A percentile compares a stretch with the other conserved stretches of the same genome.
phyloP scores from a whole-genome alignment of 2,113 vertebrate species.

The Lamprologus callipterus region DNA sequence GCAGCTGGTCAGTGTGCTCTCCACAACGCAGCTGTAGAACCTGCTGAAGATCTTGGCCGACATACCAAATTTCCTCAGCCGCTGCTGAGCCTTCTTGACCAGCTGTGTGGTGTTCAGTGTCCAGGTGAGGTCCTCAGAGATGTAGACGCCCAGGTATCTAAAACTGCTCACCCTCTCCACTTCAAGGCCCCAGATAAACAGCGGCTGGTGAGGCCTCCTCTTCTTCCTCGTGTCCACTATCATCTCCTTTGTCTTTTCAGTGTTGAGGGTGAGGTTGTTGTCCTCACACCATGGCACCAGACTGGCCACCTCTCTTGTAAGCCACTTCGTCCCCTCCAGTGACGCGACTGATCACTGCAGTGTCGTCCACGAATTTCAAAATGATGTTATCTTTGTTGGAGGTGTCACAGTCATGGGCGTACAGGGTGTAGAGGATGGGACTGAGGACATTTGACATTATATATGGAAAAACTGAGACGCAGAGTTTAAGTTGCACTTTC shows the following conservation, averaged over 20 bases:
- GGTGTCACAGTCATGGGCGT: background rate
- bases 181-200: background rate
- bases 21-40: background rate
- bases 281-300: background rate
- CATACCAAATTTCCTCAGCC: background rate
- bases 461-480: background rate
- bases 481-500: background rate
- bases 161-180: background rate
- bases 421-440: background rate
- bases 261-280: background rate
- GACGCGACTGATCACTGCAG: rapidly evolving
- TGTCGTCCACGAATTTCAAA: background rate
- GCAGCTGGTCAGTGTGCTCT: background rate
- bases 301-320: background rate
- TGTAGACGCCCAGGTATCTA: background rate
- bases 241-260: background rate
- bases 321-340: background rate
- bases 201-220: background rate
- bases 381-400: background rate
- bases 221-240: background rate
- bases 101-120: background rate
- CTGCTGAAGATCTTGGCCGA: background rate
- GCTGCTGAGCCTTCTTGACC: background rate
- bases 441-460: background rate
- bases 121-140: background rate